These are phyloP conservation scores for Trileptium ribeirensis DNA, from an alignment of 2,888 invertebrate species.

Conservation along the genomic window DNA sequence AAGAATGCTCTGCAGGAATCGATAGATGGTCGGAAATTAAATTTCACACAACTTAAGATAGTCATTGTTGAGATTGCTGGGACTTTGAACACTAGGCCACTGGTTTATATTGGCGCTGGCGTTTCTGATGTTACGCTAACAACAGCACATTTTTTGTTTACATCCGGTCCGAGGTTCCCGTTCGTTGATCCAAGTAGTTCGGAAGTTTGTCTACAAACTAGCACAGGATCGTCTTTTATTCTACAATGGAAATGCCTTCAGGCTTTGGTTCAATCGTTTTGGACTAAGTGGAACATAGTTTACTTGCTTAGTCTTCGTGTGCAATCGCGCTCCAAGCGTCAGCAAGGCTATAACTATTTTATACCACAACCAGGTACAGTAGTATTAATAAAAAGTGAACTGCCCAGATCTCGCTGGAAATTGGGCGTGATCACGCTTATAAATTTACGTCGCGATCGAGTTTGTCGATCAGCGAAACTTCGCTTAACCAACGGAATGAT, in stretches of 20 bases:
- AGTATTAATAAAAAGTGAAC: slow-evolving; percentile 6
- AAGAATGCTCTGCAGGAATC: slow-evolving; percentile 41
- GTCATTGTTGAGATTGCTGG: background rate
- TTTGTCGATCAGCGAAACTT: slow-evolving; percentile 8
- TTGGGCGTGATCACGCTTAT: background rate
- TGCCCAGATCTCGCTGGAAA: slow-evolving; percentile 11
- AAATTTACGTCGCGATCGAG: background rate
- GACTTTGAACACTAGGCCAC: slow-evolving; percentile 5
- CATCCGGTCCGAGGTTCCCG: background rate
- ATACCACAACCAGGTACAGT: slow-evolving; percentile 5
- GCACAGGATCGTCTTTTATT: background rate
- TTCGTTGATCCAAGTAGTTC: background rate
- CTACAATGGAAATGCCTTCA: slow-evolving; percentile 1
- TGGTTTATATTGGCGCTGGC: background rate
- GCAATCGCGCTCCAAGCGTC: slow-evolving; percentile 24
- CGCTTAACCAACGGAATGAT: background rate
- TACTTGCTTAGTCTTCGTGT: slow-evolving; percentile 14
- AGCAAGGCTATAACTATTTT: background rate
- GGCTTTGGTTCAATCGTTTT: slow-evolving; percentile 14
- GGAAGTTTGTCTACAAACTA: background rate
- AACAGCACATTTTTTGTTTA: background rate
- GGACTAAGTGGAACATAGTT: background rate
- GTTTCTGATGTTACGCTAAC: background rate
- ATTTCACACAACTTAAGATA: background rate
- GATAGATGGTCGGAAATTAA: background rate